phyloP scores from a whole-genome alignment of 2,113 vertebrate species.

The Salvelinus namaycush region DNA sequence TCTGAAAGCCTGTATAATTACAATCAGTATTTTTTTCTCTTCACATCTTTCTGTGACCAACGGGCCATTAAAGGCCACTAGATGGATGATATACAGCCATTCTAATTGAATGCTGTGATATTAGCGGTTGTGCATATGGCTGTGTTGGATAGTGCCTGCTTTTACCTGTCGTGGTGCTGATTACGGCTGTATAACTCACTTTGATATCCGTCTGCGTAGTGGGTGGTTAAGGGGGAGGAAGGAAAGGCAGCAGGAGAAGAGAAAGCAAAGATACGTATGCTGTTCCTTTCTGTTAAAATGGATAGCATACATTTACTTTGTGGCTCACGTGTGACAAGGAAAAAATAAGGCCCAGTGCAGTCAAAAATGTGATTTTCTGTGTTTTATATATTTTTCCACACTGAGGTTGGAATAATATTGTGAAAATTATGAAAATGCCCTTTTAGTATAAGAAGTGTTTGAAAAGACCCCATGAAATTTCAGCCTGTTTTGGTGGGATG shows the following conservation, averaged over 20 bases:
- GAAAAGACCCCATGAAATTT: too few relatives aligned
- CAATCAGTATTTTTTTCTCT: constrained; percentile 54
- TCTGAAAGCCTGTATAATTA: constrained; percentile 66
- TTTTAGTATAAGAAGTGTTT: too few relatives aligned
- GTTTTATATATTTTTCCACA: too few relatives aligned
- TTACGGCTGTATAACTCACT: constrained; percentile 47
- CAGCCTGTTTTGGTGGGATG: too few relatives aligned
- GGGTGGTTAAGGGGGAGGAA: too few relatives aligned
- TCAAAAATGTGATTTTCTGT: too few relatives aligned
- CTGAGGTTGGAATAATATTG: too few relatives aligned
- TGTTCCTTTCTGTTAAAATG: background rate
- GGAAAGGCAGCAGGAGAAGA: background rate
- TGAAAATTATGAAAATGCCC: too few relatives aligned
- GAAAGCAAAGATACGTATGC: too few relatives aligned
- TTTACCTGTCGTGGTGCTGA: constrained; percentile 23
- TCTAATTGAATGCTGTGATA: background rate
- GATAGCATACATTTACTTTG: background rate
- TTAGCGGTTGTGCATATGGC: constrained; percentile 52
- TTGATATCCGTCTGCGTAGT: constrained; percentile 27
- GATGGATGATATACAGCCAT: constrained; percentile 57
- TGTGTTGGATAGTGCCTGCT: constrained; percentile 46
- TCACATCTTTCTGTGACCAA: constrained; percentile 66
- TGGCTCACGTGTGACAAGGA: background rate
- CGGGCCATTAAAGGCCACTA: constrained; percentile 61
- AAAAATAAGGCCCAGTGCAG: too few relatives aligned